A percentile compares a stretch with the other conserved stretches of the same genome.
Conservation (phyloP, 2,797 vertebrate species). For the Eidolon dupreanum region DNA sequence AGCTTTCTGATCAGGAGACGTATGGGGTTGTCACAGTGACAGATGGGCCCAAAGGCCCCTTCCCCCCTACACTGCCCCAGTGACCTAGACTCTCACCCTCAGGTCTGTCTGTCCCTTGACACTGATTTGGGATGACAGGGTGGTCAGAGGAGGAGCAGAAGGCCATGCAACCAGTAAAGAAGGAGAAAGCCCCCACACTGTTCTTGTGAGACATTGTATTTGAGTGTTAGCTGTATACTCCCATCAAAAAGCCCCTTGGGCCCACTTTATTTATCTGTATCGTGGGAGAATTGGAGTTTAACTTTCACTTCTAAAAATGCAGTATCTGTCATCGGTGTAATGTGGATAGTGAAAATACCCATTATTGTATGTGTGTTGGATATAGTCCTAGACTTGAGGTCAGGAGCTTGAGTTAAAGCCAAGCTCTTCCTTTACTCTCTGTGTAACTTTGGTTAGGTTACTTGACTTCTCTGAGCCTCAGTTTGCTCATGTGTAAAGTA, state of each 20-base stretch:
- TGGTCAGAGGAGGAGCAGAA: neutral
- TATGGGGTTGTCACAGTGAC: constrained; percentile 58
- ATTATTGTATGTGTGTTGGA: neutral
- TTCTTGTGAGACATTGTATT: neutral
- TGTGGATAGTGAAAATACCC: neutral
- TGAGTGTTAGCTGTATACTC: neutral
- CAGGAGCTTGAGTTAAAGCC: neutral
- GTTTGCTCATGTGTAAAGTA: neutral
- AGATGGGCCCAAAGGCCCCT: constrained; percentile 20
- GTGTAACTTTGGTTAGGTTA: neutral
- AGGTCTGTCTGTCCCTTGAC: neutral
- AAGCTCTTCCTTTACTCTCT: neutral
- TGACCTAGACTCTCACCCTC: neutral
- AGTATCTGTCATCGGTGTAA: neutral
- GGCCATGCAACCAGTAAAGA: neutral
- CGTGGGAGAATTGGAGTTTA: neutral
- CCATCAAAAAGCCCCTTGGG: neutral
- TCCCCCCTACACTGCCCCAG: neutral
- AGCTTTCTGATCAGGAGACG: constrained; percentile 56
- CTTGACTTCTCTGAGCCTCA: neutral
- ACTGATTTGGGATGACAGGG: neutral
- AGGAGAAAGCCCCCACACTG: neutral
- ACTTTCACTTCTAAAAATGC: neutral
- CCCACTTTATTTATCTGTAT: neutral
- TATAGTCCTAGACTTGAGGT: neutral